Conservation (phyloP, 35 echinoderm and acorn worm genomes). For the Eucidaris tribuloides region DNA sequence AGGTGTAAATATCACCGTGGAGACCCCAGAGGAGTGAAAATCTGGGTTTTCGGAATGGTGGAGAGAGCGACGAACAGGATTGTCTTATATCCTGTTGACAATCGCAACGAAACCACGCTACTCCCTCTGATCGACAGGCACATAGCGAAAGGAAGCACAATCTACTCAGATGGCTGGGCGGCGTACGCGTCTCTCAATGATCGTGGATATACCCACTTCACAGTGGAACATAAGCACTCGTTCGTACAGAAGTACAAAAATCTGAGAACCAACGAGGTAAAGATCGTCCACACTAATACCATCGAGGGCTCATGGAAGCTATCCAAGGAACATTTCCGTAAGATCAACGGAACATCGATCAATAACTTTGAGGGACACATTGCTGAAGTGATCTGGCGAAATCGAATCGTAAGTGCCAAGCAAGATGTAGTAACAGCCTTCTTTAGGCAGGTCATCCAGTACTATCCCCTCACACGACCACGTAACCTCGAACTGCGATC, state of each 20-base stretch:
- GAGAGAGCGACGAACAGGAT: neutral
- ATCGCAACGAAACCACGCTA: neutral
- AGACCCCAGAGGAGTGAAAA: neutral
- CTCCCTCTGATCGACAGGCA: slow-evolving; percentile 13
- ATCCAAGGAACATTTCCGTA: neutral
- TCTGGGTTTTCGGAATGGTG: neutral
- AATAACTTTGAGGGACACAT: neutral
- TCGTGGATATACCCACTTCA: neutral
- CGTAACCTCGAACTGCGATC: too few species aligned
- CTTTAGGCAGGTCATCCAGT: too few species aligned
- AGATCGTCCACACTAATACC: neutral
- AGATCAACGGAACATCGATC: neutral
- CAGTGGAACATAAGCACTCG: neutral
- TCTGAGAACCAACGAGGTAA: neutral
- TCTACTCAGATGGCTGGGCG: slow-evolving; percentile 3
- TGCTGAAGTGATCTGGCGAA: neutral
- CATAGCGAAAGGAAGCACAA: neutral
- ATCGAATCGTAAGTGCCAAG: neutral
- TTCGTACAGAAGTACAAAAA: neutral
- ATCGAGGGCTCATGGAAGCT: neutral
- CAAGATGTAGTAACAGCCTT: too few species aligned
- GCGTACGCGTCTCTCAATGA: neutral
- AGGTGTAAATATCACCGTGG: neutral
- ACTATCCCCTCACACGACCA: too few species aligned
- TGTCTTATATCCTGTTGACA: neutral